Base-by-base conservation (phyloP, 2,797 vertebrate genomes). In the Percopsis omiscomaycus region DNA sequence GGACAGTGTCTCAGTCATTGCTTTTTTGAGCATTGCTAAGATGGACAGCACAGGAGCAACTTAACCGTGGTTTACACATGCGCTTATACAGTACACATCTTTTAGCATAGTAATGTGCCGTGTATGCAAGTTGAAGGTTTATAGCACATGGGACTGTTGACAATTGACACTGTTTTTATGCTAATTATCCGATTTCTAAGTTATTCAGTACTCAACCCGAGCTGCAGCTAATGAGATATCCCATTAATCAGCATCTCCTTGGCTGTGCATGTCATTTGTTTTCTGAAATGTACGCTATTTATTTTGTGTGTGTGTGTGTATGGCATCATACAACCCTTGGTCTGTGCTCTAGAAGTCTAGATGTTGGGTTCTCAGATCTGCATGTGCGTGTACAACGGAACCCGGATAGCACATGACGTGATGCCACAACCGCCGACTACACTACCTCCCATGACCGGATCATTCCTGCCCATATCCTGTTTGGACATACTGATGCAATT, bases 401-500 rank as follows among this genome's bases (percentile, higher is more conserved):
- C 37, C 37, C 37, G 9, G 6, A 42, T 9, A 42, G 37, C 9
- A 42, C 37, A 42, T 6, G 37, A 42, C 4, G 77, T 22, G 51
- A 64, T 29, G 4, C 4, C 13, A 55, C 27, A 13, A 12, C 8
- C 22, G 6, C 16, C 37, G 8, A 42, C 37, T 42, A 42, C 37
- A 42, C 37, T 42, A 16, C 3, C 53, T 29, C 28, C 47, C 2
- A 15, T 6, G 52, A 5, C 8, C 29, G 22, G 28, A 13, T 13
- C 65, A 69, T 81, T 61, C 71, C n/a, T 16, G 64, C 61, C 61
- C 70, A 64, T 72, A 75, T 89, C 85, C 86, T 86, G 86, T 84
- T 78, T 82, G 69, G 64, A 87, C 79, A 82, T 72, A 50, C 66
- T 84, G 81, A 84, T 89, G 81, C 69, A 78, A 88, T 90, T 88